These are phyloP conservation scores for Limnephilus marmoratus DNA, from an alignment of 2,888 invertebrate genomes.

Conservation along the genomic window DNA sequence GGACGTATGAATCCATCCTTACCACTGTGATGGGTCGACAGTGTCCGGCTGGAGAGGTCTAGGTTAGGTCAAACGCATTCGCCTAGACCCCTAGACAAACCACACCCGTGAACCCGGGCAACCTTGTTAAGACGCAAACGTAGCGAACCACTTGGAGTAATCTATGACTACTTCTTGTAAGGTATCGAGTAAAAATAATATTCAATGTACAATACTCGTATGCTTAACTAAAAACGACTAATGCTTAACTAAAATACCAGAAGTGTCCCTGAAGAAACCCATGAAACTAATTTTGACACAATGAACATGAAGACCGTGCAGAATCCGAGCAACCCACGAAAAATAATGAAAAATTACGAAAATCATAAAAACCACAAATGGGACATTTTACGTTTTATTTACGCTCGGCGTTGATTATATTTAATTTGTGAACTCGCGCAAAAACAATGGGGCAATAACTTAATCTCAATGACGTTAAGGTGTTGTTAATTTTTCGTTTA, in stretches of 20 bases:
- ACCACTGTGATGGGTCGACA: too few species aligned
- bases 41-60: too few species aligned
- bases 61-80: too few species aligned
- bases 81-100: too few species aligned
- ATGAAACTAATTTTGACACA: neutral
- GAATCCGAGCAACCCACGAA: conserved; percentile 30
- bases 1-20: too few species aligned
- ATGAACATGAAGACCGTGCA: conserved; percentile 36
- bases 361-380: conserved; percentile 31
- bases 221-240: neutral
- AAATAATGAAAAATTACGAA: conserved; percentile 35
- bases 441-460: conserved; percentile 56
- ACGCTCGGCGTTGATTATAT: conserved; percentile 30
- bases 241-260: neutral
- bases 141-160: too few species aligned
- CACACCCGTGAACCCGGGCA: too few species aligned
- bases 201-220: too few species aligned
- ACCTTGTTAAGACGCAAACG: too few species aligned
- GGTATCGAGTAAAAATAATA: neutral
- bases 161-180: neutral
- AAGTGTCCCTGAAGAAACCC: conserved; percentile 12
- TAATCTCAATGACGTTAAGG: conserved; percentile 52
- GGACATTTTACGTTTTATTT: conserved; percentile 34
- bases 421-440: conserved; percentile 47
- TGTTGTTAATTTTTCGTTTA: conserved; percentile 47